Evolutionary conservation across 2,888 invertebrate species (phyloP), one percentile per base, ranked within the genome.

Genomic region (Maniola hyperantus): DNA sequence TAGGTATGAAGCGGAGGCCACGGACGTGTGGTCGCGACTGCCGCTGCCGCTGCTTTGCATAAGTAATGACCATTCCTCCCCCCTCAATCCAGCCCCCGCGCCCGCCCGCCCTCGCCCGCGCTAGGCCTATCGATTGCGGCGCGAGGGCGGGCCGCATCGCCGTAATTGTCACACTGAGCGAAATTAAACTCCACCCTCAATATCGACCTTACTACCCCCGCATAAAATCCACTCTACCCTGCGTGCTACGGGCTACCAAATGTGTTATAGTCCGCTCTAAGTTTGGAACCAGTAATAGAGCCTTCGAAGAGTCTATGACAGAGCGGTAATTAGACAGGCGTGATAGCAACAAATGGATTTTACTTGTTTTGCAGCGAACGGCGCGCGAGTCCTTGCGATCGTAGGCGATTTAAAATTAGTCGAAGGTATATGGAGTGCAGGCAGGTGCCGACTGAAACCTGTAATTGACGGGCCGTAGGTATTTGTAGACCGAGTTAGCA

Each of bases 41-140:
- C 81, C 79, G 77, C 79, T 88, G 67, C 69, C 68, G 85, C 83
- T 89, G 88, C 91, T 89, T 91, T 91, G 89, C 91, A 91, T 92
- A 91, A 91, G 87, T 91, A 89, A 90, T 91, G 87, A 87, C 78
- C 79, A 77, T 75, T 73, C 74, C 70, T 78, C 74, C 73, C 76
- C 74, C 70, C 76, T 74, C 87, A 13, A 50, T 60, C 87, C 72
- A 87, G 85, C 74, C 73, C 66, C 75, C 72, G 87, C 72, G 87
- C 87, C 72, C 87, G 85, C 77, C 83, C 84, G 87, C 83, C 93
- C 94, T 92, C 57, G 93, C 91, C 94, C 93, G 93, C 79, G 94
- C 94, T 85, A 95, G 95, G 74, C 95, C 95, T 80, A 95, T 95
- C 75, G 95, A 95, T 88, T 95, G 95, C 87, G 95, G 94, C 81